These are phyloP conservation scores for Volucella inflata DNA, from an alignment of 2,888 invertebrate genomes.

Conservation along the genomic window DNA sequence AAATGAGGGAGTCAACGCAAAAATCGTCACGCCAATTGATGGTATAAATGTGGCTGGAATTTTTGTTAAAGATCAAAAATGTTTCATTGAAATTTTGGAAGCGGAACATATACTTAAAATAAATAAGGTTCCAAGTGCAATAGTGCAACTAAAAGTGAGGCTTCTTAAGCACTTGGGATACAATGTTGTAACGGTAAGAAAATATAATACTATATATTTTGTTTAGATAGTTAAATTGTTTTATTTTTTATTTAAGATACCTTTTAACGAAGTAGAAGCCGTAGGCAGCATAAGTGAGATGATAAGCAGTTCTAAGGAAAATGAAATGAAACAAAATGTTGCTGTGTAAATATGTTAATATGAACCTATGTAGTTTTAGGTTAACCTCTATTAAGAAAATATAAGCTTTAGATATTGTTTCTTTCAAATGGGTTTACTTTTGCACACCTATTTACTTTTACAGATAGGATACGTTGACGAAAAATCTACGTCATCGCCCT, in stretches of 20 bases:
- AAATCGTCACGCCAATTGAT: conserved; percentile 79
- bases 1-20: conserved; percentile 76
- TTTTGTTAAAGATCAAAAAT: conserved; percentile 75
- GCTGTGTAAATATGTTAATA: conserved; percentile 27
- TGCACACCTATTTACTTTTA: too few relatives aligned
- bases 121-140: conserved; percentile 77
- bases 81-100: conserved; percentile 80
- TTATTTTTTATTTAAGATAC: conserved; percentile 37
- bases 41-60: conserved; percentile 82
- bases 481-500: too few relatives aligned
- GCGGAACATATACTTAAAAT: conserved; percentile 79
- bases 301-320: conserved; percentile 14
- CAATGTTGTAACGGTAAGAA: conserved; percentile 79
- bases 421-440: too few relatives aligned
- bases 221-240: neutral
- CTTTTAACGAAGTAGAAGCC: conserved; percentile 35
- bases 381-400: too few relatives aligned
- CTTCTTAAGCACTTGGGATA: conserved; percentile 79
- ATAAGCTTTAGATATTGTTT: too few relatives aligned
- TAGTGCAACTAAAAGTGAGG: conserved; percentile 80
- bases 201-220: neutral
- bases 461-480: too few relatives aligned
- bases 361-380: neutral
- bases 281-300: conserved; percentile 33
- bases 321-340: conserved; percentile 29